phyloP scores from a whole-genome alignment of 1,140 invertebrate genomes.

The Pseudomyrmex cubaensis region DNA sequence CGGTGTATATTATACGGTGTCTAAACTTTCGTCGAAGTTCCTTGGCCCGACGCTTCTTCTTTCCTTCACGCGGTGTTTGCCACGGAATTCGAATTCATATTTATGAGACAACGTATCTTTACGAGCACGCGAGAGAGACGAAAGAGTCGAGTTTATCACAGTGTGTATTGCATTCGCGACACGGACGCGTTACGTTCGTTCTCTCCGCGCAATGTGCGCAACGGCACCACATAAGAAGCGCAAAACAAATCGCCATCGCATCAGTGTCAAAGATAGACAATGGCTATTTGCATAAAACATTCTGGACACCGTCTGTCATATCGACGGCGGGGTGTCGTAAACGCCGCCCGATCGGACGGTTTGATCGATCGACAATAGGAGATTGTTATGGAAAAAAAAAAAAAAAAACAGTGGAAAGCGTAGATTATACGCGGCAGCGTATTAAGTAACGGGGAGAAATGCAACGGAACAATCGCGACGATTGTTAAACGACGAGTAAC shows the following conservation, averaged over 20 bases:
- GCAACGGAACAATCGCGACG: background rate
- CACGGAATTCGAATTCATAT: constrained; percentile 59
- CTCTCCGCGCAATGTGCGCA: constrained; percentile 1
- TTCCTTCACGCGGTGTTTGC: constrained; percentile 12
- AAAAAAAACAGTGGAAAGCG: constrained; percentile 19
- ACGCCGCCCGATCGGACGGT: constrained; percentile 27
- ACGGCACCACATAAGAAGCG: constrained; percentile 45
- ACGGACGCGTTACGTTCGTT: constrained; percentile 36
- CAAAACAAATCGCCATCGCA: constrained; percentile 71
- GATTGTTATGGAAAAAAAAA: constrained; percentile 63
- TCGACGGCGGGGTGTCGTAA: constrained; percentile 58
- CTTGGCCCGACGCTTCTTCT: constrained; percentile 20
- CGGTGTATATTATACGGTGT: background rate
- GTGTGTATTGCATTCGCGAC: constrained; percentile 43
- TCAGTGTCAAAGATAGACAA: constrained; percentile 77
- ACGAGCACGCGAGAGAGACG: constrained; percentile 29
- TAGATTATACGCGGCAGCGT: constrained; percentile 31
- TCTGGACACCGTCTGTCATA: constrained; percentile 63
- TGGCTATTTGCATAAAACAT: constrained; percentile 80
- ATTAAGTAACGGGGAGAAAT: constrained; percentile 21
- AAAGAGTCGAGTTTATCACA: constrained; percentile 50
- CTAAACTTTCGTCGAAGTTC: constrained; percentile 39
- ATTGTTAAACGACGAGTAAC: background rate
- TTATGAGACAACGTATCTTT: constrained; percentile 54
- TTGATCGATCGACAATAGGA: constrained; percentile 69